Base-by-base conservation (phyloP, 2,113 vertebrate genomes). In the Megatriorchis doriae region DNA sequence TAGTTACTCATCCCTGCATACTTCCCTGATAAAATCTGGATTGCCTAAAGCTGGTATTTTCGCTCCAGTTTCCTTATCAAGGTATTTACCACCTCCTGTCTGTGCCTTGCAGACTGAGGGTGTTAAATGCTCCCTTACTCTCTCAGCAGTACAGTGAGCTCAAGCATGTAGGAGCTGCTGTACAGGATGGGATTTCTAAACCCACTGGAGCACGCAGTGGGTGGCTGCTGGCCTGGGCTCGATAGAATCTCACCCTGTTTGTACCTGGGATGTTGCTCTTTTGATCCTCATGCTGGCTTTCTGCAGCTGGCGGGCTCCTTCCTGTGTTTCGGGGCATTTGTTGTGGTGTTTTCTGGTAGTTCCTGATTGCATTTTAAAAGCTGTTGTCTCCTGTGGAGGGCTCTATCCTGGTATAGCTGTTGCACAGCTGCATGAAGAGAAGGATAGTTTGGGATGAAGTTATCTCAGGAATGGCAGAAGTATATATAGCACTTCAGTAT, bases 31-130 rank as follows among this genome's bases (percentile, higher is more conserved):
- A 96, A 96, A 93, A 97, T 95, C 95, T 96, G 81, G 93, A 95
- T 96, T 91, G 96, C 96, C 96, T 96, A 95, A 96, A 97, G 95
- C 96, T 80, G 83, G 88, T 94, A 89, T 96, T 96, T 96, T 96
- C 95, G 89, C 92, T 96, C 88, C 66, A 94, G 94, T 94, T 94
- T 94, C 93, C 97, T 97, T 97, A 96, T 96, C 97, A 94, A 93
- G 86, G 92, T 96, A 94, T 96, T 95, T 95, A 95, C 95, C 86
- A 95, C 89, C 97, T 96, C 73, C 83, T 79, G 83, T 89, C 90
- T 96, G 83, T 93, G 65, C 86, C 83, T 94, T 89, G 73, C 88
- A 97, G 94, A 92, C 86, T 34, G 19, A 78, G 52, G 36, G 80
- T 89, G 72, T 89, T 91, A 81, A 93, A 87, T 5, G 22, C 70